A percentile compares a stretch with the other conserved stretches of the same genome.
Conservation (phyloP, 2,113 vertebrate species). For the Trogon surrucura region DNA sequence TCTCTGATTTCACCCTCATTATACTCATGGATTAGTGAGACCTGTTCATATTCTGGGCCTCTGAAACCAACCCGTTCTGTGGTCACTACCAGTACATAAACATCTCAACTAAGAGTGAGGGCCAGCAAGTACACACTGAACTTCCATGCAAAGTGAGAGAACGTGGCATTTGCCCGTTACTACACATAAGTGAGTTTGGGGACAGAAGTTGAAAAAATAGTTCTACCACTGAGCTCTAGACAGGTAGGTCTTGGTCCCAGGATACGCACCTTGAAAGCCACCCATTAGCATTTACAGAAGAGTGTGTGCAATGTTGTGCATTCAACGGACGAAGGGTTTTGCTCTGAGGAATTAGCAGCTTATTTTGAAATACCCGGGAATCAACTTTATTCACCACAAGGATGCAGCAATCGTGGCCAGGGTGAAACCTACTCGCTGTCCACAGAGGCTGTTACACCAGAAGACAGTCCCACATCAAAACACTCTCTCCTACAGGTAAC, state of each 20-base stretch:
- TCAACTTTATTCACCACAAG: background rate
- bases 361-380: background rate
- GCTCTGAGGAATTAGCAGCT: background rate
- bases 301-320: background rate
- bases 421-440: background rate
- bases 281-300: background rate
- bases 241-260: background rate
- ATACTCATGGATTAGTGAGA: background rate
- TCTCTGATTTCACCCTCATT: background rate
- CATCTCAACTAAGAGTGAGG: background rate
- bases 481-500: background rate
- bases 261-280: background rate
- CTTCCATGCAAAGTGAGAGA: background rate
- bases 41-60: background rate
- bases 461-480: background rate
- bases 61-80: background rate
- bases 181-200: background rate
- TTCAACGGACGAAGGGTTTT: accelerated
- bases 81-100: background rate
- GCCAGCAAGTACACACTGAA: background rate
- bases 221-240: background rate
- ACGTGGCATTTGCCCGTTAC: background rate
- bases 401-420: background rate
- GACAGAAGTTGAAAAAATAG: background rate
- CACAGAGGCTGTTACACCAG: background rate